These are phyloP conservation scores for Dendrophyllia cribrosa DNA, from an alignment of 64 coral and sea anemone genomes.

Conservation along the genomic window DNA sequence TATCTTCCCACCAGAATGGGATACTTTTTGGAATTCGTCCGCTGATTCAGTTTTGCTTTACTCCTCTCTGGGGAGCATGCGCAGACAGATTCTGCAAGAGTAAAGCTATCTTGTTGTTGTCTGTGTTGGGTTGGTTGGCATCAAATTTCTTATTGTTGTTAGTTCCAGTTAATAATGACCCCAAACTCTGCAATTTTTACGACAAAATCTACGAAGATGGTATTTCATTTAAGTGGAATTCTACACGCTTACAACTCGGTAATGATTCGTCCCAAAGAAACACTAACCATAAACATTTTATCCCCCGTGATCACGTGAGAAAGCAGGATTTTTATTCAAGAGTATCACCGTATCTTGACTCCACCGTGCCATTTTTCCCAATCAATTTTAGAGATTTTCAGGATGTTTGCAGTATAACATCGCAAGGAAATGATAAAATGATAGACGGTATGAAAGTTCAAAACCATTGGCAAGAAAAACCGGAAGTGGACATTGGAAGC, in stretches of 20 bases:
- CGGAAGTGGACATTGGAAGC: neutral
- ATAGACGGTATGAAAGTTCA: neutral
- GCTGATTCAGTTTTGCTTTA: constrained; percentile 87
- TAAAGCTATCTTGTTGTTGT: constrained; percentile 88
- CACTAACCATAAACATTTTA: too few species aligned
- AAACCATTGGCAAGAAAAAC: neutral
- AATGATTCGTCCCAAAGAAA: neutral
- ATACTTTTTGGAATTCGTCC: constrained; percentile 90
- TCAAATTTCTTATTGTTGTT: constrained; percentile 76
- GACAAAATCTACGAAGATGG: neutral
- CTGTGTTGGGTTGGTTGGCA: constrained; percentile 86
- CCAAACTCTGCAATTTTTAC: constrained; percentile 22
- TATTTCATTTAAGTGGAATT: neutral
- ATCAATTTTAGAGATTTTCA: neutral
- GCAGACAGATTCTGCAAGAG: constrained; percentile 84
- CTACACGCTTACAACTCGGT: neutral
- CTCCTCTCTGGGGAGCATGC: constrained; percentile 90
- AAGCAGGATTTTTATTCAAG: constrained; percentile 17
- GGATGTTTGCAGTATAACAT: neutral
- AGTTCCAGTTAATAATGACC: constrained; percentile 73
- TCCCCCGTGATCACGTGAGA: neutral
- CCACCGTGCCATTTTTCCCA: constrained; percentile 20
- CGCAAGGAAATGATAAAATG: neutral
- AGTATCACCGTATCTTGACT: constrained; percentile 16
- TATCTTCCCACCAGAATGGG: constrained; percentile 82